These are phyloP conservation scores for Drosophila jambulina DNA, from an alignment of 1,140 invertebrate genomes.

Conservation along the genomic window DNA sequence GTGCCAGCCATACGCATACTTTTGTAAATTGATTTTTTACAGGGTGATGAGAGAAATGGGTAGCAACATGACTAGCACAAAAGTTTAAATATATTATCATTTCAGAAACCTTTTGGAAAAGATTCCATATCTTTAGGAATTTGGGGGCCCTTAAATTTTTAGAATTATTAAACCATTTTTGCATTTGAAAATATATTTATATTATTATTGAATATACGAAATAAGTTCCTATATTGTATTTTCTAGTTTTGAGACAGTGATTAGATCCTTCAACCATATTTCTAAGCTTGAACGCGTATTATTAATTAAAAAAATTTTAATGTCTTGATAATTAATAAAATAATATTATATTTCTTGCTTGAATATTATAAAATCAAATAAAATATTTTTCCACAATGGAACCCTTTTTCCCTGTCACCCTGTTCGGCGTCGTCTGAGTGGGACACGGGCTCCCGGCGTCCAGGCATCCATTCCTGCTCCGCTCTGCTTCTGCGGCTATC, in stretches of 20 bases:
- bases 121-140: no score
- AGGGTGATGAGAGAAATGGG: constrained; percentile 31
- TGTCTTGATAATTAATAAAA: not conserved
- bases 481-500: constrained; percentile 56
- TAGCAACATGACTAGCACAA: not conserved
- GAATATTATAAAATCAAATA: not conserved
- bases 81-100: not conserved
- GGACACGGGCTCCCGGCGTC: constrained; percentile 63
- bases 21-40: constrained; percentile 22
- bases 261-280: not conserved
- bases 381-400: not conserved
- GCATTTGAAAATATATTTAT: not conserved
- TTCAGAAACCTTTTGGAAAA: not conserved
- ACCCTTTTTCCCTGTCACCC: constrained; percentile 22
- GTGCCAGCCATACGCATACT: constrained; percentile 49
- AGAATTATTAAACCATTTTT: no score
- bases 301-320: not conserved
- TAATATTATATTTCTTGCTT: not conserved
- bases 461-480: constrained; percentile 35
- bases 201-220: not conserved
- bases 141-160: no score
- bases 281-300: not conserved
- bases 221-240: not conserved
- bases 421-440: constrained; percentile 62
- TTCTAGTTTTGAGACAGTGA: no score